Base-by-base conservation (phyloP, 2,888 invertebrate species). In the Callyntrura guangdongensis region DNA sequence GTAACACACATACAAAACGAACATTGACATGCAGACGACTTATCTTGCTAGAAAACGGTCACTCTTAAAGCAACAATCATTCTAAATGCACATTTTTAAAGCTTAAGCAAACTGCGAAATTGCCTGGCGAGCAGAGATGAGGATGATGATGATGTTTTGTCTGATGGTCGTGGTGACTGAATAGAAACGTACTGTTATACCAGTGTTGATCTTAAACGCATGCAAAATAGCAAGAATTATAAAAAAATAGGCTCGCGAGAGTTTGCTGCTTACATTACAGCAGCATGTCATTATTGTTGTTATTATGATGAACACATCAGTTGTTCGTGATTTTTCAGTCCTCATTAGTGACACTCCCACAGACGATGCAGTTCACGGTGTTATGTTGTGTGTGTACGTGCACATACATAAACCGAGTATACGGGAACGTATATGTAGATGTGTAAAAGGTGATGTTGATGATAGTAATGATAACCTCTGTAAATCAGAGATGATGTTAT, bases 321-420 rank as follows among this genome's bases (percentile, higher is more conserved):
- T 79, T 59, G 79, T 79, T 79, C 79, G 79, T 79, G 79, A 79
- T 79, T 89, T 87, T 83, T 83, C 89, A 83, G 82, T 83, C 64
- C 83, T 89, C 89, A 89, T 89, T 89, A 89, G 89, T 36, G 89
- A 89, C 89, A 89, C 89, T 89, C 89, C 89, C 89, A 89, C 72
- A 88, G 82, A 25, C 82, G 82, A 25, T 47, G 27, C 36, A 59
- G 56, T 36, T 45, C n/a, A 67, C 12, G 4, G 64, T 72, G 11
- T 72, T 17, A 8, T 45, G 27, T 22, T 64, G 22, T 47, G 36
- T 72, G 1, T 11, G 45, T 69, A 47, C 47, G 53, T 53, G 53
- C 11, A 59, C 5, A 59, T 6, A 5, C 59, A 59, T 59, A 59
- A 59, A 20, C 25, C 12, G 67, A 67, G 27, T 25, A 67, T 67